A percentile compares a stretch with the other conserved stretches of the same genome.
phyloP scores from a whole-genome alignment of 2,888 invertebrate species.

The Synergus umbraculus region DNA sequence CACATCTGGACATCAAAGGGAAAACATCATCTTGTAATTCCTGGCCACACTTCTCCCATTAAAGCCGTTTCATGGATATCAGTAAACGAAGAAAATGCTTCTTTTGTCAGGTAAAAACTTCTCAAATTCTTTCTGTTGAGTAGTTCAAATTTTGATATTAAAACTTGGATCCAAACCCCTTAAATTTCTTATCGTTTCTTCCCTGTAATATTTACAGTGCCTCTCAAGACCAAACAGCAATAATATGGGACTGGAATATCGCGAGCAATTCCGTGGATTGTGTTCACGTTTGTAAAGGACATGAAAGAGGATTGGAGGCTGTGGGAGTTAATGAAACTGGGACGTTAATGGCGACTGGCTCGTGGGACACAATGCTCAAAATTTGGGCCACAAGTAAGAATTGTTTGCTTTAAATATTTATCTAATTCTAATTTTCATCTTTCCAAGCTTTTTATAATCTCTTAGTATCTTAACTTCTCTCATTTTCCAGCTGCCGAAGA shows the following conservation, averaged over 20 bases:
- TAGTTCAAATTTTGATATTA: too few species aligned
- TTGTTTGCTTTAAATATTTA: neutral
- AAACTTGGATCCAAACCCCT: too few species aligned
- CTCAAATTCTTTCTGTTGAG: neutral
- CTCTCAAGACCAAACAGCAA: slow-evolving; percentile 94
- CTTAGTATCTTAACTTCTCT: neutral
- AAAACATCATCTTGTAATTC: slow-evolving; percentile 88
- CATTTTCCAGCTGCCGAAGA: slow-evolving; percentile 24
- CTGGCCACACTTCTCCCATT: slow-evolving; percentile 91
- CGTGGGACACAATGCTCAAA: slow-evolving; percentile 95
- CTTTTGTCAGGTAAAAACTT: slow-evolving; percentile 83
- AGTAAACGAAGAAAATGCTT: slow-evolving; percentile 81
- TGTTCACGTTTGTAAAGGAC: slow-evolving; percentile 90
- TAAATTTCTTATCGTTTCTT: too few species aligned
- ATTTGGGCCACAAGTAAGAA: slow-evolving; percentile 90
- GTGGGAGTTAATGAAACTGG: slow-evolving; percentile 86
- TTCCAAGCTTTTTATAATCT: neutral
- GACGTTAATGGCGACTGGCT: slow-evolving; percentile 87
- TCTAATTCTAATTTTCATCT: neutral
- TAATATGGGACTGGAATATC: slow-evolving; percentile 93
- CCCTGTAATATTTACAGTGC: slow-evolving; percentile 79
- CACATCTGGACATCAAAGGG: slow-evolving; percentile 94
- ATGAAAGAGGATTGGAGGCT: slow-evolving; percentile 94
- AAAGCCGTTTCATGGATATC: slow-evolving; percentile 94
- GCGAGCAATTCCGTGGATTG: slow-evolving; percentile 87